Conservation (phyloP, 2,113 vertebrate species). For the Romanogobio albipinnatus region DNA sequence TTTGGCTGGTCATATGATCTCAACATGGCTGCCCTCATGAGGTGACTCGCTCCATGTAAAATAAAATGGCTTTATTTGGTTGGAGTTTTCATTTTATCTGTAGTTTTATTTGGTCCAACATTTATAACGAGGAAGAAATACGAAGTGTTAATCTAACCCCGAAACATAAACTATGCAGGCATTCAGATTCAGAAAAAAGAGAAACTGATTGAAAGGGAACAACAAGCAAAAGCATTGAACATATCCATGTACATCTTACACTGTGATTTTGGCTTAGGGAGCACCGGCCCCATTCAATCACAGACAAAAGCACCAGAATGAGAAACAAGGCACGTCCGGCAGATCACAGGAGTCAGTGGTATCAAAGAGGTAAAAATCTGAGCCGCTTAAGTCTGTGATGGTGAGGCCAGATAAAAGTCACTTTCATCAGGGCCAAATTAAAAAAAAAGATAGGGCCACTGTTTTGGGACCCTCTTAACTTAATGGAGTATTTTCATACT, state of each 20-base stretch:
- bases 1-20: background rate
- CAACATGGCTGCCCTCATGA: background rate
- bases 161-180: background rate
- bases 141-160: background rate
- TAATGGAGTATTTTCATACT: conserved; percentile 50
- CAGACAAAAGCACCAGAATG: conserved; percentile 34
- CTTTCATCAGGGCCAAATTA: conserved; percentile 79
- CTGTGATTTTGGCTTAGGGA: conserved; percentile 6
- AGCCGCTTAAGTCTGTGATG: conserved; percentile 67
- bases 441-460: conserved; percentile 65
- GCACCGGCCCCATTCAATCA: conserved; percentile 33
- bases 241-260: background rate
- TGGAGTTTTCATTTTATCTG: no score
- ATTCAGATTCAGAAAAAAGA: background rate
- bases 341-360: conserved; percentile 51
- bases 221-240: background rate
- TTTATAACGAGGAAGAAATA: no score
- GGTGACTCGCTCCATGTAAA: no score
- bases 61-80: no score
- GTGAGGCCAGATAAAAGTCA: conserved; percentile 67
- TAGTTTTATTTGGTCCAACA: no score
- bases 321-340: background rate
- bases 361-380: conserved; percentile 54
- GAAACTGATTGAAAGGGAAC: background rate
- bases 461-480: conserved; percentile 61